These are phyloP conservation scores for Panagrolaimus sp. DNA, from an alignment of 1,140 invertebrate species.

Conservation along the genomic window DNA sequence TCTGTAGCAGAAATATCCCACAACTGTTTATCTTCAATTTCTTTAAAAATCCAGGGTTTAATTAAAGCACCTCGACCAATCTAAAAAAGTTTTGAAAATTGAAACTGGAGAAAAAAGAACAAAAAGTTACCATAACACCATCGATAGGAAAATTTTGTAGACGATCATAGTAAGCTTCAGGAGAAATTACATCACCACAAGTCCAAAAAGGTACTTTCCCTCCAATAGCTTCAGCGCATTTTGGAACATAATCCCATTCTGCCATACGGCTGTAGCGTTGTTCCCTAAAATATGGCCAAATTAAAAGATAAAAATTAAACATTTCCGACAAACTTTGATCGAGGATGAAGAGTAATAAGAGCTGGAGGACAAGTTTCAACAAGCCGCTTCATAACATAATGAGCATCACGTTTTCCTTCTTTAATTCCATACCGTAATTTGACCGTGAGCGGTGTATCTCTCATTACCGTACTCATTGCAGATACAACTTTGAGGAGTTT, in stretches of 20 bases:
- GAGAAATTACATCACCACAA: slow-evolving; percentile 83
- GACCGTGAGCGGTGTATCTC: slow-evolving; percentile 77
- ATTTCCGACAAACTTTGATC: slow-evolving; percentile 46
- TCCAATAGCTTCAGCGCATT: slow-evolving; percentile 71
- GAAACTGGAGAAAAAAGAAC: too few species aligned
- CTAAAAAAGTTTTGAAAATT: too few species aligned
- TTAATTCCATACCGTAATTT: slow-evolving; percentile 93
- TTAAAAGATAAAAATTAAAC: slow-evolving; percentile 2
- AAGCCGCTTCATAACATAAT: slow-evolving; percentile 74
- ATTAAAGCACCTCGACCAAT: slow-evolving; percentile 79
- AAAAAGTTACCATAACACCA: slow-evolving; percentile 28
- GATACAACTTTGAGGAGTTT: slow-evolving; percentile 67
- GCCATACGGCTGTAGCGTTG: slow-evolving; percentile 81
- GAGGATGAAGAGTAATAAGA: slow-evolving; percentile 55
- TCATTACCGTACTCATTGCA: slow-evolving; percentile 71
- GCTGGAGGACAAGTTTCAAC: slow-evolving; percentile 28
- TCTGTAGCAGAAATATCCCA: slow-evolving; percentile 86
- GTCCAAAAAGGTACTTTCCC: slow-evolving; percentile 78
- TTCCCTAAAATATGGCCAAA: slow-evolving; percentile 51
- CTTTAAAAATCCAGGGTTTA: slow-evolving; percentile 97
- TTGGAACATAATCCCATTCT: slow-evolving; percentile 91
- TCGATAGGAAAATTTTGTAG: background rate
- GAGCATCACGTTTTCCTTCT: slow-evolving; percentile 78
- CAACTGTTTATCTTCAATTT: slow-evolving; percentile 85
- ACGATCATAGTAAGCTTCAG: slow-evolving; percentile 73